A percentile compares a stretch with the other conserved stretches of the same genome.
These are phyloP conservation scores for Pheosia gnoma DNA, from an alignment of 2,888 invertebrate genomes.

Conservation along the genomic window DNA sequence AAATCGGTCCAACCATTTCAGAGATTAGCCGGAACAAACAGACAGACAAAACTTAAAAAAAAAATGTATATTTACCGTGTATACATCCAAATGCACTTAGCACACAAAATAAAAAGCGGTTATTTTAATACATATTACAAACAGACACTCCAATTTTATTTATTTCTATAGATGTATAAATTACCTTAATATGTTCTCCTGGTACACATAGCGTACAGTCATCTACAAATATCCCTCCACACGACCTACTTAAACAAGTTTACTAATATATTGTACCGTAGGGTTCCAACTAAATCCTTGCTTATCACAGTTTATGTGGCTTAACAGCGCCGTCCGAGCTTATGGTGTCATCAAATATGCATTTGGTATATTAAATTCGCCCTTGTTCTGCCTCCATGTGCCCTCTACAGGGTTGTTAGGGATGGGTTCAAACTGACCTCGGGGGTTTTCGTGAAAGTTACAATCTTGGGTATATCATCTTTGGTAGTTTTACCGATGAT, in stretches of 20 bases:
- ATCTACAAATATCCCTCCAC: slow-evolving; percentile 12
- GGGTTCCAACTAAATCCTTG: slow-evolving; percentile 32
- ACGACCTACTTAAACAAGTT: slow-evolving; percentile 10
- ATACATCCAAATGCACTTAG: too few relatives aligned
- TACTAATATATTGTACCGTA: slow-evolving; percentile 13
- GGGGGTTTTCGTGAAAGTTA: too few relatives aligned
- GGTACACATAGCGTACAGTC: background rate
- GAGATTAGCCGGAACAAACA: too few relatives aligned
- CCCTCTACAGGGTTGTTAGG: slow-evolving; percentile 16
- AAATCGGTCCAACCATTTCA: too few relatives aligned
- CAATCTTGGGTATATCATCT: too few relatives aligned
- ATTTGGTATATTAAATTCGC: slow-evolving; percentile 50
- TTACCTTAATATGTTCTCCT: slow-evolving; percentile 13
- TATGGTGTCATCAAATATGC: slow-evolving; percentile 55
- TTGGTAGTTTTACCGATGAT: too few relatives aligned
- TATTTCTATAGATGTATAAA: too few relatives aligned
- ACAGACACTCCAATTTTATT: too few relatives aligned
- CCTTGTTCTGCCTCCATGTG: slow-evolving; percentile 26
- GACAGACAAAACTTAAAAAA: too few relatives aligned
- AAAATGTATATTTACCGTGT: too few relatives aligned
- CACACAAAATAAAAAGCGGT: too few relatives aligned
- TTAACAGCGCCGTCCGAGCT: slow-evolving; percentile 39
- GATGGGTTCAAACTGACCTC: slow-evolving; percentile 24
- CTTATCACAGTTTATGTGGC: slow-evolving; percentile 47
- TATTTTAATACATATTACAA: too few relatives aligned